Base-by-base conservation (phyloP, 2,113 vertebrate genomes). In the Gorilla gorilla region DNA sequence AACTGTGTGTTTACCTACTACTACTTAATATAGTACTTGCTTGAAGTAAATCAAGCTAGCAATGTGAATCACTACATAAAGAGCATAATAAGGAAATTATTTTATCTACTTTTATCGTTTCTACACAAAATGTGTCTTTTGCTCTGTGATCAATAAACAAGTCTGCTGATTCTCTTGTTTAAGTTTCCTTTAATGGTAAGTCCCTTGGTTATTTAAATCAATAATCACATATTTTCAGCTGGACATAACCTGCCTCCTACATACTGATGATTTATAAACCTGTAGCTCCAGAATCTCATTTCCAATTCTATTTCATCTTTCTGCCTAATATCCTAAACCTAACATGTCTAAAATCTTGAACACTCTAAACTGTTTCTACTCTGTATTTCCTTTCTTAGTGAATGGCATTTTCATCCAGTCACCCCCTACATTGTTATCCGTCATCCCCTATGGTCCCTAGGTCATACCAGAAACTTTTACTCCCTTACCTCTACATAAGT, bases 131-230 rank as follows among this genome's bases (percentile, higher is more conserved):
- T 30, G 16, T 23, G 43, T 25, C 66, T 86, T 90, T 68, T 96
- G 89, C 45, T 96, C 68, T 73, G 6, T 48, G 30, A 89, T 89
- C 89, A 75, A 79, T 83, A 82, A 93, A 50, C 92, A 93, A 45
- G 35, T 52, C 94, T 96, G 70, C 79, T 52, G 45, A 75, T 82
- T 75, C 70, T 89, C 88, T 55, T 55, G 52, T 30, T 59, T 40
- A 2, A 50, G 20, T 43, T 86, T 82, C 57, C 25, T 84, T 96
- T 64, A 48, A 61, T 16, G 11, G 45, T 66, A 55, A 79, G 43
- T 87, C n/a, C 75, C 61, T 38, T 80, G 92, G 30, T 94, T 96
- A 90, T 70, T 91, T 79, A 93, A 92, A 87, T 96, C 92, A 52
- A 97, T 97, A 92, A 78, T 20, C 45, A 57, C 43, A 22, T 22